phyloP scores from a whole-genome alignment of 2,888 invertebrate genomes.

The Druceiella hillmani region DNA sequence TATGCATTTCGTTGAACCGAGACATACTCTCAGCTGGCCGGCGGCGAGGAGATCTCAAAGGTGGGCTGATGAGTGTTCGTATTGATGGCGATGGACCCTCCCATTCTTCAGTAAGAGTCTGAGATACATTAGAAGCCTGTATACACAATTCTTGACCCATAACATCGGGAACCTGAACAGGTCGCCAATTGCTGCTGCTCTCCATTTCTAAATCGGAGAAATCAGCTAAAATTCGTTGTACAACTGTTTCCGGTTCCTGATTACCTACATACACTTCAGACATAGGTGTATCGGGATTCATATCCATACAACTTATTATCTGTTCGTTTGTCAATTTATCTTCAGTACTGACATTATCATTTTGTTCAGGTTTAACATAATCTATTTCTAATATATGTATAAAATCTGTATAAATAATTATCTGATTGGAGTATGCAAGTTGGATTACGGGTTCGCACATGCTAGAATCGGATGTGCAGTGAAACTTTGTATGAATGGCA shows the following conservation, averaged over 20 bases:
- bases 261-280: constrained; percentile 41
- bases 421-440: constrained; percentile 64
- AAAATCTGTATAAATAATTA: constrained; percentile 81
- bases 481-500: constrained; percentile 88
- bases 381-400: constrained; percentile 71
- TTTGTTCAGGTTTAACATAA: constrained; percentile 43
- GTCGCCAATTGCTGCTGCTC: constrained; percentile 39
- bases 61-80: constrained; percentile 45
- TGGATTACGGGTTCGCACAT: constrained; percentile 66
- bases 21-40: constrained; percentile 50
- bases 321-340: constrained; percentile 22
- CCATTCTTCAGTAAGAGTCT: constrained; percentile 50
- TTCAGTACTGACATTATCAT: constrained; percentile 32
- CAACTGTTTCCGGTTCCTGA: constrained; percentile 52
- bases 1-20: constrained; percentile 47
- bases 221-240: constrained; percentile 57
- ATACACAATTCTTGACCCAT: constrained; percentile 47
- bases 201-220: constrained; percentile 59
- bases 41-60: constrained; percentile 41
- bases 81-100: constrained; percentile 47
- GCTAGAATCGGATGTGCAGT: constrained; percentile 81
- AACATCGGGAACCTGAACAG: constrained; percentile 42
- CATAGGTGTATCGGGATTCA: constrained; percentile 37
- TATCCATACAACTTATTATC: constrained; percentile 35
- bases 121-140: constrained; percentile 43